Evolutionary conservation across 2,888 invertebrate genomes (phyloP).

Genomic region (Parelbella ahira): DNA sequence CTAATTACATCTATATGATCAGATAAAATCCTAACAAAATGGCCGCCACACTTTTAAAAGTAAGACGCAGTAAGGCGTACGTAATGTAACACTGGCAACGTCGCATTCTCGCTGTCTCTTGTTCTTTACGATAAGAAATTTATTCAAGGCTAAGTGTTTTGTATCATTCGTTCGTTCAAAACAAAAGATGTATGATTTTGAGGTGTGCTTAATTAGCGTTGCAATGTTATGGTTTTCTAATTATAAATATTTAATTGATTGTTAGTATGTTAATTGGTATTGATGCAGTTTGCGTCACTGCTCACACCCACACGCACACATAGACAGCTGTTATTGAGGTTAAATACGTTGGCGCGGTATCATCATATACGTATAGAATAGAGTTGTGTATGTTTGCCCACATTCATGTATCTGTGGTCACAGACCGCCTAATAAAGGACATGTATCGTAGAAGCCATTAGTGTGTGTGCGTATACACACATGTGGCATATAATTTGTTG

Average conservation of each 20-base stretch:
- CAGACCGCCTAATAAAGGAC: slow-evolving; percentile 14
- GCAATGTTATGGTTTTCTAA: slow-evolving; percentile 31
- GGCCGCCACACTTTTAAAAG: slow-evolving; percentile 60
- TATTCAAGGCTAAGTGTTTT: slow-evolving; percentile 69
- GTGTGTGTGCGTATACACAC: slow-evolving; percentile 5
- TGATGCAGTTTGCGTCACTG: slow-evolving; percentile 2
- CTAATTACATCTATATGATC: slow-evolving; percentile 45
- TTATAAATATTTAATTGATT: too few species aligned
- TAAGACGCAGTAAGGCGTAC: slow-evolving; percentile 66
- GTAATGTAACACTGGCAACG: slow-evolving; percentile 68
- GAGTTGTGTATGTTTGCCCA: too few species aligned
- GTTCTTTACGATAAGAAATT: slow-evolving; percentile 68
- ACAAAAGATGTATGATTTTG: slow-evolving; percentile 52
- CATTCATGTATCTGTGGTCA: slow-evolving; percentile 2
- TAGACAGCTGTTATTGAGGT: slow-evolving; percentile 16
- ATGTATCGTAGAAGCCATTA: slow-evolving; percentile 4
- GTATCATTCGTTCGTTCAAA: slow-evolving; percentile 55
- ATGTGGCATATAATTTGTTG: slow-evolving; percentile 31
- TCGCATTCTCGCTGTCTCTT: slow-evolving; percentile 63
- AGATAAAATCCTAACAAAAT: slow-evolving; percentile 65
- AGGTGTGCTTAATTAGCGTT: slow-evolving; percentile 30
- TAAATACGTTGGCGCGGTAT: slow-evolving; percentile 7
- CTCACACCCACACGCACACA: slow-evolving; percentile 12
- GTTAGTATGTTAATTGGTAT: slow-evolving; percentile 33
- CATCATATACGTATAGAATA: slow-evolving; percentile 1